Base-by-base conservation (phyloP, 2,888 invertebrate genomes). In the Dione juno region DNA sequence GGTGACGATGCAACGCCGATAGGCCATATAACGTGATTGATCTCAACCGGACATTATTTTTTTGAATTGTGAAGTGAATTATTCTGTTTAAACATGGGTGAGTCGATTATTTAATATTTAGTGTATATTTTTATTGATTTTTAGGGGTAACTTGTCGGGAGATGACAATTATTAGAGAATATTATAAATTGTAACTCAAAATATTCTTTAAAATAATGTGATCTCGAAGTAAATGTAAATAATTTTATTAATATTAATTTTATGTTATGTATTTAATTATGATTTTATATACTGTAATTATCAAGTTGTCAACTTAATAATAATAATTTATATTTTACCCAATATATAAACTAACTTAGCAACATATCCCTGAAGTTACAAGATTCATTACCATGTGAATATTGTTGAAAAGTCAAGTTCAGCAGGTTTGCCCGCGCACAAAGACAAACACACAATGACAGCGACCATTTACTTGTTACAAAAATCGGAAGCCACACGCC, bases 1-100 rank as follows among this genome's bases (percentile, higher is more conserved):
- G 85, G 91, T 89, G 88, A 93, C 85, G 86, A 93, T 93, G 92
- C 83, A 82, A 88, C 81, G 81, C 81, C 89, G 86, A 82, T 90
- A 83, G 84, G 85, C 82, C 82, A 77, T 77, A 82, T 81, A 85
- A 83, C 83, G 86, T 85, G 82, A 83, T 83, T 78, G 83, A 88
- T 90, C 86, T 88, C 86, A 84, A 77, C 78, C 76, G 86, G 86
- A 89, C 88, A 81, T 81, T 50, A 3, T 16, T 48, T 82, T 80
- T 72, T 68, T 70, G 45, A 77, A 82, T 85, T 87, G 89, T 89
- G 91, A 88, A 89, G 92, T 90, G 90, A 84, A 84, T 57, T 40
- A 40, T 82, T 80, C 80, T 75, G 76, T 78, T 74, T 77, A 77
- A 75, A 75, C 79, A 93, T 93, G 92, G 92, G 92, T 92, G 71